phyloP scores from a whole-genome alignment of 1,140 invertebrate species.

The Luehdorfia chinensis region DNA sequence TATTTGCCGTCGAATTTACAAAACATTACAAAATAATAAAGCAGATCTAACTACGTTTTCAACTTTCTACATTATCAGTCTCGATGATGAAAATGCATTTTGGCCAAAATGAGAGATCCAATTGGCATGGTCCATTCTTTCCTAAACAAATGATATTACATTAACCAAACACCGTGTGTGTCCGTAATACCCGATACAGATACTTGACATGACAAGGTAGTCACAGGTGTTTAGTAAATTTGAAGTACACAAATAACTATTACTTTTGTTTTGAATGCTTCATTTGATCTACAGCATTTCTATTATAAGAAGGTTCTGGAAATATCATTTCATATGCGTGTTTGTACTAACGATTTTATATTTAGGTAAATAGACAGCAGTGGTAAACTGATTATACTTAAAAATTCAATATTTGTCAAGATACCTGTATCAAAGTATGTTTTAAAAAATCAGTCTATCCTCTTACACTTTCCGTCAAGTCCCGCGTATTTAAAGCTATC shows the following conservation, averaged over 20 bases:
- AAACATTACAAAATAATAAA: conserved; percentile 72
- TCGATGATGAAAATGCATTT: conserved; percentile 72
- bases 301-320: conserved; percentile 11
- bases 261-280: conserved; percentile 11
- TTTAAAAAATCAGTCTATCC: conserved; percentile 70
- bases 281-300: conserved; percentile 6
- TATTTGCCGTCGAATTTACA: conserved; percentile 62
- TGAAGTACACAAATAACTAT: not conserved
- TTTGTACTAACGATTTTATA: conserved; percentile 11
- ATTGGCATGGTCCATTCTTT: conserved; percentile 57
- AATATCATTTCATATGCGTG: conserved; percentile 10
- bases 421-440: conserved; percentile 69
- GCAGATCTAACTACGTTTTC: conserved; percentile 70
- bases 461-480: conserved; percentile 54
- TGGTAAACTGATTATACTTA: conserved; percentile 9
- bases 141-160: conserved; percentile 47
- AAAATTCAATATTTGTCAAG: conserved; percentile 48
- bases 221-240: not conserved
- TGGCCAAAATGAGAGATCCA: conserved; percentile 72
- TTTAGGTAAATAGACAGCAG: conserved; percentile 12
- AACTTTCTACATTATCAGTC: conserved; percentile 74
- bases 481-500: conserved; percentile 66
- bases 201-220: conserved; percentile 32
- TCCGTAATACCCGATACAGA: conserved; percentile 54
- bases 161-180: conserved; percentile 42